Percentiles rank a stretch among this genome's conserved stretches.
phyloP scores from a whole-genome alignment of 2,113 vertebrate genomes.

The Neopipo cinnamomea region DNA sequence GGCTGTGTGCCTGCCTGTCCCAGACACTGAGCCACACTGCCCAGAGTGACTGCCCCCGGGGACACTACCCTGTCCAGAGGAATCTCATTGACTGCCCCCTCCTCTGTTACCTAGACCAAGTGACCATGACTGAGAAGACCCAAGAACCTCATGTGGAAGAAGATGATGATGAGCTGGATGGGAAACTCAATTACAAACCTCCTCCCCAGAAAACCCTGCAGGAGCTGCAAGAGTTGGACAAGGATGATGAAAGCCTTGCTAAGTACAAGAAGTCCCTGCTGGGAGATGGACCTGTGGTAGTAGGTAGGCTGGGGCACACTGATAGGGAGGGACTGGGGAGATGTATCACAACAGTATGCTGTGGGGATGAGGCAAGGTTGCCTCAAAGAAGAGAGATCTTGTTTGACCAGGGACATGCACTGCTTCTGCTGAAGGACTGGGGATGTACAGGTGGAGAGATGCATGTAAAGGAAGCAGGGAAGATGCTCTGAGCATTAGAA shows the following conservation, averaged over 20 bases:
- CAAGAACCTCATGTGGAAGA: conserved; percentile 74
- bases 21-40: neutral
- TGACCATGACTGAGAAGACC: conserved; percentile 77
- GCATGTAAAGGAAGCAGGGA: neutral
- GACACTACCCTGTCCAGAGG: neutral
- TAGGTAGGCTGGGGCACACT: conserved; percentile 63
- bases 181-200: conserved; percentile 81
- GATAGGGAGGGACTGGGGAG: neutral
- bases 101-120: neutral
- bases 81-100: neutral
- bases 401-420: neutral
- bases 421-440: neutral
- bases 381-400: neutral
- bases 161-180: conserved; percentile 77
- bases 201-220: conserved; percentile 81
- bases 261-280: conserved; percentile 83
- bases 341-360: neutral
- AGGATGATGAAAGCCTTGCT: conserved; percentile 80
- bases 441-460: neutral
- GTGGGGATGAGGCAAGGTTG: neutral
- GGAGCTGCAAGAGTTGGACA: conserved; percentile 82
- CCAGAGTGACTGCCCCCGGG: neutral
- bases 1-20: neutral
- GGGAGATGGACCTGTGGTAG: conserved; percentile 76
- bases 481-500: neutral